Conservation (phyloP, 92 coral and sea anemone species). For the Heliopora coerulea region DNA sequence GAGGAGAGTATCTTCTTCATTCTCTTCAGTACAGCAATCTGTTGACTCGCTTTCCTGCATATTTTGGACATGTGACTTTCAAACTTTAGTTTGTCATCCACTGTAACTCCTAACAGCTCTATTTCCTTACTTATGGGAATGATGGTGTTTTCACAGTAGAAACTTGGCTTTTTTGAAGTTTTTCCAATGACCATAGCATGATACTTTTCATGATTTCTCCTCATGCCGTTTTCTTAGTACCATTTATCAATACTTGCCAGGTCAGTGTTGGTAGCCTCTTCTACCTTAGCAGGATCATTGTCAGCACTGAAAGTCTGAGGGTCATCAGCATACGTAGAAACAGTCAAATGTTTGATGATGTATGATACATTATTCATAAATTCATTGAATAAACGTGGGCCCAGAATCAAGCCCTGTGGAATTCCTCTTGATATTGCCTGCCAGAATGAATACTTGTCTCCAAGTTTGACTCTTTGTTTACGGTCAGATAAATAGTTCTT, state of each 20-base stretch:
- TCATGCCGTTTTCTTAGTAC: slow-evolving; percentile 31
- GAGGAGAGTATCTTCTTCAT: too few species aligned
- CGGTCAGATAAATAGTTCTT: slow-evolving; percentile 31
- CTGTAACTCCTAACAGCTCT: too few species aligned
- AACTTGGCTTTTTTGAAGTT: too few species aligned
- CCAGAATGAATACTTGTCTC: slow-evolving; percentile 29
- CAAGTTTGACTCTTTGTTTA: slow-evolving; percentile 40
- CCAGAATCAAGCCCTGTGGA: slow-evolving; percentile 51
- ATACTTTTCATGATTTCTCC: too few species aligned
- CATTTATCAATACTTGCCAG: slow-evolving; percentile 30
- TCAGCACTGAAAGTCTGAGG: slow-evolving; percentile 27
- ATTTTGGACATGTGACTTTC: too few species aligned
- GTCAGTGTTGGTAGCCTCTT: slow-evolving; percentile 35
- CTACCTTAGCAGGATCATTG: not conserved
- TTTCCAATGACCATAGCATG: too few species aligned
- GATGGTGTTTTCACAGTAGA: too few species aligned
- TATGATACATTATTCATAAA: slow-evolving; percentile 42
- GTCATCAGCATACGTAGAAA: slow-evolving; percentile 48
- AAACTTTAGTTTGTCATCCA: too few species aligned
- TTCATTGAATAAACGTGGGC: slow-evolving; percentile 48
- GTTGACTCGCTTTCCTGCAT: too few species aligned
- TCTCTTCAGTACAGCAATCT: too few species aligned
- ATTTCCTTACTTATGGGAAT: too few species aligned
- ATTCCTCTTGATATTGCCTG: slow-evolving; percentile 40
- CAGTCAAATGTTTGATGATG: slow-evolving; percentile 11